phyloP scores from a whole-genome alignment of 2,888 invertebrate genomes.

The Drosophila robusta region DNA sequence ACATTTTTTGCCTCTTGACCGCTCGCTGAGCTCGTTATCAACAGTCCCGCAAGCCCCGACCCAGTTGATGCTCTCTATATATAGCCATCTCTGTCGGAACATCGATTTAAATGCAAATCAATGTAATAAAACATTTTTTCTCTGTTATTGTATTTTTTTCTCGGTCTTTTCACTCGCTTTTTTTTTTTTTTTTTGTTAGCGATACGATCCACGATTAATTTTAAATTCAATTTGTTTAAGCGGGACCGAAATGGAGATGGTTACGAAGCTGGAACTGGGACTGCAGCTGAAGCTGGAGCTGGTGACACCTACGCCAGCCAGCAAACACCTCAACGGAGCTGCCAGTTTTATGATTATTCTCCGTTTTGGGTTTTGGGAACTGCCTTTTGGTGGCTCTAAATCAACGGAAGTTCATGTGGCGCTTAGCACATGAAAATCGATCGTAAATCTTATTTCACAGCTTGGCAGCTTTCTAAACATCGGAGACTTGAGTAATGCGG shows the following conservation, averaged over 20 bases:
- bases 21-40: slow-evolving; percentile 74
- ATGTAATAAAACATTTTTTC: slow-evolving; percentile 79
- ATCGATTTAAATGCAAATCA: slow-evolving; percentile 84
- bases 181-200: slow-evolving; percentile 40
- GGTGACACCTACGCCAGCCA: slow-evolving; percentile 68
- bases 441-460: slow-evolving; percentile 66
- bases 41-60: slow-evolving; percentile 37
- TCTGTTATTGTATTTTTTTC: slow-evolving; percentile 7
- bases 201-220: slow-evolving; percentile 67
- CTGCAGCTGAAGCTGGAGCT: slow-evolving; percentile 9
- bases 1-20: slow-evolving; percentile 64
- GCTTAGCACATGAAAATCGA: slow-evolving; percentile 66
- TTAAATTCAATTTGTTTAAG: slow-evolving; percentile 63
- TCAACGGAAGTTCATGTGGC: slow-evolving; percentile 77
- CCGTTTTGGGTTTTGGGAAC: background rate
- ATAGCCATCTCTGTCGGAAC: slow-evolving; percentile 52
- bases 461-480: slow-evolving; percentile 57
- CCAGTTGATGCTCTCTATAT: slow-evolving; percentile 6
- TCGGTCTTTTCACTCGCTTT: slow-evolving; percentile 9
- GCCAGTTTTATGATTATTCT: slow-evolving; percentile 17
- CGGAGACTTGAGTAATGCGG: slow-evolving; percentile 38
- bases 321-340: slow-evolving; percentile 41
- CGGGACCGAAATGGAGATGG: slow-evolving; percentile 15
- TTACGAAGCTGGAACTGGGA: background rate
- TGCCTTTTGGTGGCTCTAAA: slow-evolving; percentile 44